Base-by-base conservation (phyloP, 2,797 vertebrate species). In the Phoxinus dragarum region DNA sequence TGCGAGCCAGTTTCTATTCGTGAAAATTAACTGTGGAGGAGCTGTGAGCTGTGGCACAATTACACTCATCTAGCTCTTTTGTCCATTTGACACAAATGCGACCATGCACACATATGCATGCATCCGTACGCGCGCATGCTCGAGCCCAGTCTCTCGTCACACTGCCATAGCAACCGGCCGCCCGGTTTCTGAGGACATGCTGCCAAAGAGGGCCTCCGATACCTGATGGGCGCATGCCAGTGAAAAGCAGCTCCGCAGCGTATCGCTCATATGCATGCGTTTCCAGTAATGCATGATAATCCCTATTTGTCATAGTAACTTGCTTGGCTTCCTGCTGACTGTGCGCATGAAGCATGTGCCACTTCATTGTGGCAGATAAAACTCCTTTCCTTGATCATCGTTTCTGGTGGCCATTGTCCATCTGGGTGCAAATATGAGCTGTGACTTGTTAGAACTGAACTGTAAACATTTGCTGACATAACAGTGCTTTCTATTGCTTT, bases 121-220 rank as follows among this genome's bases (percentile, higher is more conserved):
- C 49, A 27, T 47, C 59, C 31, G 40, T 36, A 21, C n/a, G 34
- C 14, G 77, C 59, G 17, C 72, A 72, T 47, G 61, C 47, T 69
- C 38, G 0, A 61, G 73, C 68, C 16, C 16, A 1, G n/a, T 74
- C 78, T 78, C 88, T 90, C 87, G 68, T 89, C 92, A 91, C 81
- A 59, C 76, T n/a, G 88, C 91, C 93, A 94, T 93, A 91, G 91
- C 91, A 94, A 94, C 93, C 1, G 89, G 87, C 82, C 56, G 87
- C 82, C 56, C 47, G 14, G 72, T 88, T 81, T 90, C 87, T 84
- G 87, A 82, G 91, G 89, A 91, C 89, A 89, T 86, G 81, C 89
- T 68, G 86, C 44, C 88, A 79, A 89, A 82, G 84, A 86, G 49
- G 17, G 86, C 71, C 71, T n/a, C 84, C 59, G 90, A 91, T 91